These are phyloP conservation scores for Alloscopus bannaensis DNA, from an alignment of 2,888 invertebrate species.

Conservation along the genomic window DNA sequence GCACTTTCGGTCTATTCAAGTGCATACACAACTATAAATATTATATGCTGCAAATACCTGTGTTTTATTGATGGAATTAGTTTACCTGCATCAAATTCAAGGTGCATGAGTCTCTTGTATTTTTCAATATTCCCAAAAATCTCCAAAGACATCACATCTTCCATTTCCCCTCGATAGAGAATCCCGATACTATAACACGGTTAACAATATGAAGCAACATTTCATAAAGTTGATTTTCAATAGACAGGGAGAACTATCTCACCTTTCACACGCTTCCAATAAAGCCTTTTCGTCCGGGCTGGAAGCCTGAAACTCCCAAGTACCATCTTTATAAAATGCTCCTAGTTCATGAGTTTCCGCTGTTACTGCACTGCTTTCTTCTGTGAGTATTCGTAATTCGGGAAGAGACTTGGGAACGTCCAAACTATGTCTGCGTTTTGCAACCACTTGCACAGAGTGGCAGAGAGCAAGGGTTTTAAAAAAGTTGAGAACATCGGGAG, in stretches of 20 bases:
- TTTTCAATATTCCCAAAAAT: constrained; percentile 76
- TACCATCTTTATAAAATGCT: no score
- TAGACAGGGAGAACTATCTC: constrained; percentile 74
- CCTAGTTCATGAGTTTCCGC: no score
- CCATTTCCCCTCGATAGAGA: constrained; percentile 76
- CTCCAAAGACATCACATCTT: constrained; percentile 76
- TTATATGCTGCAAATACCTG: no score
- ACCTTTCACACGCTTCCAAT: constrained; percentile 89
- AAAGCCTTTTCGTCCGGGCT: constrained; percentile 96
- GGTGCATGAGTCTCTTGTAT: constrained; percentile 84
- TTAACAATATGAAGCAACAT: not conserved
- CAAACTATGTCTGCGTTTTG: constrained; percentile 75
- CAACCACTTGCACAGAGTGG: constrained; percentile 84
- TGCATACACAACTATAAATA: no score
- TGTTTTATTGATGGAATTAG: no score
- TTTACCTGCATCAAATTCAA: constrained; percentile 89
- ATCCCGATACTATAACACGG: constrained; percentile 79
- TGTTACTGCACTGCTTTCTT: constrained; percentile 3
- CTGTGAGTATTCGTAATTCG: no score
- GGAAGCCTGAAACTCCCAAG: constrained; percentile 80
- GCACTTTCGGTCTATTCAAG: constrained; percentile 76
- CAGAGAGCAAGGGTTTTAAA: constrained; percentile 85
- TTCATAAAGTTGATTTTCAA: no score
- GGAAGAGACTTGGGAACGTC: constrained; percentile 74
- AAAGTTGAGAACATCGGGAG: constrained; percentile 77